phyloP scores from a whole-genome alignment of 2,797 vertebrate genomes.

The Trachops cirrhosus region DNA sequence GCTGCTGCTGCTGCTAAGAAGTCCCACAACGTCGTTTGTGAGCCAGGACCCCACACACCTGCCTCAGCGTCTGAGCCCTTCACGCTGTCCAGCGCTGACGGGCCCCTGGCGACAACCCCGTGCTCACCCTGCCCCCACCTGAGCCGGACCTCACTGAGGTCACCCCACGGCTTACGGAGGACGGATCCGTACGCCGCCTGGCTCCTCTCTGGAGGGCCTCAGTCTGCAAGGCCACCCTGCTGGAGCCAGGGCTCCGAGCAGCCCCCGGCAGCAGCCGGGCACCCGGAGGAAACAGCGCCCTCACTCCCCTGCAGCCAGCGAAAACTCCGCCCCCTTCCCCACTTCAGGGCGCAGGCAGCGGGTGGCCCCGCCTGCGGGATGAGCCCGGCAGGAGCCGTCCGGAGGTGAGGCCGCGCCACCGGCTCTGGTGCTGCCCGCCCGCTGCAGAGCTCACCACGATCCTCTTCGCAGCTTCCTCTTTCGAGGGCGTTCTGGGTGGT shows the following conservation, averaged over 20 bases:
- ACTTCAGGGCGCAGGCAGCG: no score
- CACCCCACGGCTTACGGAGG: not conserved
- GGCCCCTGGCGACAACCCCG: not conserved
- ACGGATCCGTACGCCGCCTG: not conserved
- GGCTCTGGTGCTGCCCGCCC: rapidly evolving
- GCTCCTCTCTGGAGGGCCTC: not conserved
- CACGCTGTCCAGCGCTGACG: not conserved
- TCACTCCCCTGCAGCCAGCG: not conserved
- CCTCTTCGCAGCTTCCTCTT: not conserved
- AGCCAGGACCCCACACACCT: not conserved
- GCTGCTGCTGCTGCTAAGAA: no score
- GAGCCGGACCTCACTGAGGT: not conserved
- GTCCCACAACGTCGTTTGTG: rapidly evolving
- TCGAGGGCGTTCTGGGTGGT: not conserved
- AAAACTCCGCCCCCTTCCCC: no score
- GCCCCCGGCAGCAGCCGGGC: not conserved
- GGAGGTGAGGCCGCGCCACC: not conserved
- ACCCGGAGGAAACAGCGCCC: not conserved
- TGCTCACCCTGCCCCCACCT: not conserved
- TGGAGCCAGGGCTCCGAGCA: no score
- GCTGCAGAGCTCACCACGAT: no score
- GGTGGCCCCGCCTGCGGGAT: not conserved
- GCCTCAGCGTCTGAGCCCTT: not conserved
- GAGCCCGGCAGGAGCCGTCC: not conserved
- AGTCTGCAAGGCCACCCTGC: no score